Evolutionary conservation across 2,797 vertebrate species (phyloP), one percentile per base, ranked within the genome.

Genomic region (Coreius guichenoti): DNA sequence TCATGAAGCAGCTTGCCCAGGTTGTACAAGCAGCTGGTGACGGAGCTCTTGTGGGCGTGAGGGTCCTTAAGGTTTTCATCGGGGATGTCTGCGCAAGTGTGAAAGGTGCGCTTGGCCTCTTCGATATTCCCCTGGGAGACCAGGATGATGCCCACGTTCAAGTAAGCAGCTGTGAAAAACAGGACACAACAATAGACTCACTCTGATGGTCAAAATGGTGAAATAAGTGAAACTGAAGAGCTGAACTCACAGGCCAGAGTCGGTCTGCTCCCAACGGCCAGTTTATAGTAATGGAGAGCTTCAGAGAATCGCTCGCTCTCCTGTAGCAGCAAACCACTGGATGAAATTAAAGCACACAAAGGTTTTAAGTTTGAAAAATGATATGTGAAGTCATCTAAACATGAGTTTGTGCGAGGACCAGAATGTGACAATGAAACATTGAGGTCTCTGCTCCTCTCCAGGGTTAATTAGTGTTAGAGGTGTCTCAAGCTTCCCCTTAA

Each of bases 11-110:
- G 96, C 77, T 99, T 99, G 70, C 98, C 98, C 92, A 99, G 92
- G 90, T 99, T 99, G 94, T 99, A 99, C 86, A 99, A 94, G 93
- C 98, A 99, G 94, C 98, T 99, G 90, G 98, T 97, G 89, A 99
- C 98, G 0, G 98, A 99, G 93, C 96, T 99, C 93, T 97, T 98
- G 89, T 99, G 98, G 81, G 98, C 97, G 51, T 99, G 97, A 58
- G 98, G 98, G 91, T 99, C 98, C 94, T 99, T 99, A 54, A 99
- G 93, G 92, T 99, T 99, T 93, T 99, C 98, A 88, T 99, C 98
- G 0, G 98, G 96, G 88, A 99, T 99, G 86, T 98, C 97, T 0
- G 98, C 98, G 82, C 98, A 99, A 87, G 97, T 99, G n/a, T 98
- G 90, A 82, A 99, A 99, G 0, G 97, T 98, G 36, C 93, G 96